Evolutionary conservation across 2,113 vertebrate species (phyloP).

Genomic region (Equus quagga): DNA sequence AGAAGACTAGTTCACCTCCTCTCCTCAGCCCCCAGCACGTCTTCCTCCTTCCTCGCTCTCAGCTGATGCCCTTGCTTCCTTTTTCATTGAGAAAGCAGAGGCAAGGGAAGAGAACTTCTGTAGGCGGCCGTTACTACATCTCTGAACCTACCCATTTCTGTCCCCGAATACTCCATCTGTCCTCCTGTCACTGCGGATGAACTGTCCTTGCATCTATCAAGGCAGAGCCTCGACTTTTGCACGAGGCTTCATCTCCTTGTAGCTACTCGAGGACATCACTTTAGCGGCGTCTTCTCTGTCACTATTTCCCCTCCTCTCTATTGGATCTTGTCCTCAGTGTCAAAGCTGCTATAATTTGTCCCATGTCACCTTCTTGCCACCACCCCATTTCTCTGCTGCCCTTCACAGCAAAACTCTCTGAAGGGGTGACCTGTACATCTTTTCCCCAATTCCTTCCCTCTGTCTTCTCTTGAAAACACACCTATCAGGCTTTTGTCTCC

Average conservation of each 20-base stretch:
- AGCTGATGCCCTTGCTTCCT: neutral
- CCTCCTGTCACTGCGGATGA: neutral
- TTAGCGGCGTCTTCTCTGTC: neutral
- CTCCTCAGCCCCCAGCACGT: neutral
- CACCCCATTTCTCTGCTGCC: neutral
- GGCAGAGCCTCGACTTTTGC: neutral
- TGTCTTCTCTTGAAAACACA: neutral
- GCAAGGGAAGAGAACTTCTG: neutral
- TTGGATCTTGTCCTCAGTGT: neutral
- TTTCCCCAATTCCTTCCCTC: neutral
- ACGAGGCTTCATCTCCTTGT: no score
- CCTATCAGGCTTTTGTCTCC: neutral
- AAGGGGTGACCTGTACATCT: neutral
- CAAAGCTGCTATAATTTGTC: neutral
- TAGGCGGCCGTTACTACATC: neutral
- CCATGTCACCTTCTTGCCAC: neutral
- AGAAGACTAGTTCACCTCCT: neutral
- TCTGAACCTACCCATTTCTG: neutral
- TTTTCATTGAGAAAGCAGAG: neutral
- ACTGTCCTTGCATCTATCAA: neutral
- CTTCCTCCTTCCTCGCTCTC: neutral
- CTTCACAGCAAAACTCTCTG: neutral
- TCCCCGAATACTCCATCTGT: neutral
- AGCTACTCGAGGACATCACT: neutral
- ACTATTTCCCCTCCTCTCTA: rapidly evolving